Evolutionary conservation across 2,113 vertebrate genomes (phyloP).

Genomic region (Arenaria interpres): DNA sequence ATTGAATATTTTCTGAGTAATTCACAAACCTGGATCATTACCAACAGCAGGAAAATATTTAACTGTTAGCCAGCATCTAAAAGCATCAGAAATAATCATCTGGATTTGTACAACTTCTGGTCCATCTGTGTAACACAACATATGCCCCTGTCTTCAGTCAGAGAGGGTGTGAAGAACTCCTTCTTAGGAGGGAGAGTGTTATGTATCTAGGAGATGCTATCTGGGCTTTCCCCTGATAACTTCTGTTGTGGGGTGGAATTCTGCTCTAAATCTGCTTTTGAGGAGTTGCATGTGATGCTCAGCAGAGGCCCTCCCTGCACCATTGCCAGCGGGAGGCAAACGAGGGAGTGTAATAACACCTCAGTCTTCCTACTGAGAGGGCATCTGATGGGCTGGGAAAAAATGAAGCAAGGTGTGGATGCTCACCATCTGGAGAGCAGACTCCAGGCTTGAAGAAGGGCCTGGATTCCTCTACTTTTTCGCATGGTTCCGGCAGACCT

Average conservation of each 20-base stretch:
- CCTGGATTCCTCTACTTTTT: not conserved
- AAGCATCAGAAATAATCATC: conserved; percentile 55
- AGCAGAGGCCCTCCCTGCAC: not conserved
- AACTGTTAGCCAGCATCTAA: conserved; percentile 50
- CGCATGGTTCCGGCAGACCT: not conserved
- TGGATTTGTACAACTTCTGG: conserved; percentile 60
- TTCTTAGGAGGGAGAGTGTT: conserved; percentile 5
- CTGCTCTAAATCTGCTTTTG: not conserved
- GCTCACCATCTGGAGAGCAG: not conserved
- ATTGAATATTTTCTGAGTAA: conserved; percentile 34
- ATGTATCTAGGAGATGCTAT: not conserved
- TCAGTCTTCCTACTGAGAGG: not conserved
- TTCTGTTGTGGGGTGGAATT: not conserved
- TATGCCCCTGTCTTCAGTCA: not conserved
- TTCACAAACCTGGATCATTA: conserved; percentile 18
- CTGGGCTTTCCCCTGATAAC: not conserved
- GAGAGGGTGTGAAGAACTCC: conserved; percentile 2
- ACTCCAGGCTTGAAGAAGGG: not conserved
- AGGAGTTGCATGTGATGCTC: not conserved
- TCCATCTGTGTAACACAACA: conserved; percentile 37
- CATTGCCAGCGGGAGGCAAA: not conserved
- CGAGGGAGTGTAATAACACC: not conserved
- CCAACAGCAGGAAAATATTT: conserved; percentile 23
- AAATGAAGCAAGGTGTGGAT: not conserved
- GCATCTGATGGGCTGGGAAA: not conserved